A percentile compares a stretch with the other conserved stretches of the same genome.
Conservation (phyloP, 1,140 invertebrate genomes). For the Magallana ariakensis region DNA sequence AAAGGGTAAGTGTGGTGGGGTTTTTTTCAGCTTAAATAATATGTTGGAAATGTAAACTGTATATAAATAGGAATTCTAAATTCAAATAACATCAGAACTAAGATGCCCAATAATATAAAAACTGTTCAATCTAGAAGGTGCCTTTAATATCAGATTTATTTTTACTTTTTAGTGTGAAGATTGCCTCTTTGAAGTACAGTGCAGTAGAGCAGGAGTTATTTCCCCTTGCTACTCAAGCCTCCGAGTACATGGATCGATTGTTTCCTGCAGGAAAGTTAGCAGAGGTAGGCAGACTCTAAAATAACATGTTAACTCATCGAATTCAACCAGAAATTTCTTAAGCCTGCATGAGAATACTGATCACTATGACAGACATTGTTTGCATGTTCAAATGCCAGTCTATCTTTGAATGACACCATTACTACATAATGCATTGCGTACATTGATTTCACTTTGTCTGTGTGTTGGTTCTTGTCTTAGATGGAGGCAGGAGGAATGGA, state of each 20-base stretch:
- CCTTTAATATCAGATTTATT: background rate
- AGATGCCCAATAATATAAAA: too few species aligned
- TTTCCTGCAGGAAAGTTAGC: constrained; percentile 87
- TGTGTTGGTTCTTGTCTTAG: constrained; percentile 40
- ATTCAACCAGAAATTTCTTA: background rate
- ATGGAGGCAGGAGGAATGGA: constrained; percentile 40
- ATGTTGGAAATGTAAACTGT: too few species aligned
- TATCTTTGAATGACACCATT: too few species aligned
- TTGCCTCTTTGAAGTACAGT: constrained; percentile 85
- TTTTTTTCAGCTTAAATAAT: background rate
- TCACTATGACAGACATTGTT: background rate
- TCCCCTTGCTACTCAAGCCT: constrained; percentile 86
- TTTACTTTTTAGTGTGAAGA: constrained; percentile 83
- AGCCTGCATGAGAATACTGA: background rate
- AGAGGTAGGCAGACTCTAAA: constrained; percentile 62
- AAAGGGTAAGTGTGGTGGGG: constrained; percentile 79
- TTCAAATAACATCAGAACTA: too few species aligned
- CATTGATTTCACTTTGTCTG: background rate
- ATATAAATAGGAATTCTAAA: too few species aligned
- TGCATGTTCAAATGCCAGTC: background rate
- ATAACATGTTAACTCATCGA: background rate
- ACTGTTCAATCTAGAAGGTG: background rate
- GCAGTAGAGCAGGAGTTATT: constrained; percentile 85
- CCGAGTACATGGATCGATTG: constrained; percentile 88
- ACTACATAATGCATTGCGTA: too few species aligned